Conservation (phyloP, 2,113 vertebrate species). For the Equus quagga region DNA sequence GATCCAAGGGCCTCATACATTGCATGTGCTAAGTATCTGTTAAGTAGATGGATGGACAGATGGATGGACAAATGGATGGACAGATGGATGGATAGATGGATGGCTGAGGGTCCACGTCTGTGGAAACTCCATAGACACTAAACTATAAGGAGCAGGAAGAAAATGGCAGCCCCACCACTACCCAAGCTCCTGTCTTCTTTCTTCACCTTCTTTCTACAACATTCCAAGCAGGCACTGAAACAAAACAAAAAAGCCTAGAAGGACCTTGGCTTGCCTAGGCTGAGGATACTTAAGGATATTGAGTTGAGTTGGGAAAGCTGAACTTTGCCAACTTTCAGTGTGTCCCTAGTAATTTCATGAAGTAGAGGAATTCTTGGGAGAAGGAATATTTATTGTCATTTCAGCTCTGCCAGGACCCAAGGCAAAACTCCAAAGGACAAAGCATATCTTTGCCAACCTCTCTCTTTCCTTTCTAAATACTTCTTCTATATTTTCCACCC, state of each 20-base stretch:
- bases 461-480: neutral
- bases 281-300: neutral
- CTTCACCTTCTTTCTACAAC: neutral
- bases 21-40: neutral
- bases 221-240: neutral
- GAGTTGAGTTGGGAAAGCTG: neutral
- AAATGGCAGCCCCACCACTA: neutral
- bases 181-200: neutral
- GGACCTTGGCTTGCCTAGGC: neutral
- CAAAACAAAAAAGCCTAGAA: neutral
- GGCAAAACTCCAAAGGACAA: conserved; percentile 45
- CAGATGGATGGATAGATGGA: fast-evolving
- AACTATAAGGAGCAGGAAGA: neutral
- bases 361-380: conserved; percentile 43
- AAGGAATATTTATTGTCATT: conserved; percentile 41
- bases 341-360: neutral
- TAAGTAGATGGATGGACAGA: neutral
- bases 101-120: neutral
- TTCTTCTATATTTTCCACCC: neutral
- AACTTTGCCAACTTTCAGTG: neutral
- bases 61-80: neutral
- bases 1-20: neutral
- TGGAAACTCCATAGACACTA: neutral
- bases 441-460: neutral
- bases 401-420: conserved; percentile 49